Percentiles rank a stretch among this genome's conserved stretches.
These are phyloP conservation scores for Gasteruption jaculator DNA, from an alignment of 2,888 invertebrate genomes.

Conservation along the genomic window DNA sequence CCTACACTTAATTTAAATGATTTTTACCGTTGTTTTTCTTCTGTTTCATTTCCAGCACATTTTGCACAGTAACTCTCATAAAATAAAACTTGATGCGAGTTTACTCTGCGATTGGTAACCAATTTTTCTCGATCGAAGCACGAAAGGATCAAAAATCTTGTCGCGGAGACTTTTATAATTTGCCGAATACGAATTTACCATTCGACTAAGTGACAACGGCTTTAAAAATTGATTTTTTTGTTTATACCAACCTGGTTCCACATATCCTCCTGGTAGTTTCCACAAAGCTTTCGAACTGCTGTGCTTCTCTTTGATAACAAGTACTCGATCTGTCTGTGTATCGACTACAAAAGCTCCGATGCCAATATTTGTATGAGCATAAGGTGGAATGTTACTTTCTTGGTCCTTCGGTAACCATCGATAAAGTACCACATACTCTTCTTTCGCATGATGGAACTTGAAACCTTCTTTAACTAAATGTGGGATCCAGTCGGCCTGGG, in stretches of 20 bases:
- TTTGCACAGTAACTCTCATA: no score
- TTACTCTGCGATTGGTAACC: no score
- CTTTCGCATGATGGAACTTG: constrained; percentile 81
- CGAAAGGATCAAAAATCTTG: no score
- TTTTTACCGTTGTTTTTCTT: no score
- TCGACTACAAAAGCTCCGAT: constrained; percentile 85
- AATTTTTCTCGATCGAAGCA: no score
- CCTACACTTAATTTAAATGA: no score
- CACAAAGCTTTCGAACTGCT: constrained; percentile 51
- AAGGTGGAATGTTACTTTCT: constrained; percentile 67
- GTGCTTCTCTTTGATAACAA: constrained; percentile 77
- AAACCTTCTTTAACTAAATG: constrained; percentile 73
- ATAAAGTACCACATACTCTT: constrained; percentile 74
- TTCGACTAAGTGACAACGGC: no score
- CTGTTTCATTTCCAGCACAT: no score
- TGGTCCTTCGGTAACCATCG: constrained; percentile 70
- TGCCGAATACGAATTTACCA: no score
- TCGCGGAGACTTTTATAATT: no score
- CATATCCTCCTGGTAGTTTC: constrained; percentile 92
- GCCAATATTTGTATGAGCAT: constrained; percentile 77
- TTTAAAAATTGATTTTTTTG: not conserved
- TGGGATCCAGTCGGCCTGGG: constrained; percentile 73
- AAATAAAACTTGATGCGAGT: no score
- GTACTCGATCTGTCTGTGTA: constrained; percentile 63
- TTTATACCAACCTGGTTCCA: constrained; percentile 69